phyloP scores from a whole-genome alignment of 2,888 invertebrate genomes.

The Pterostichus madidus region DNA sequence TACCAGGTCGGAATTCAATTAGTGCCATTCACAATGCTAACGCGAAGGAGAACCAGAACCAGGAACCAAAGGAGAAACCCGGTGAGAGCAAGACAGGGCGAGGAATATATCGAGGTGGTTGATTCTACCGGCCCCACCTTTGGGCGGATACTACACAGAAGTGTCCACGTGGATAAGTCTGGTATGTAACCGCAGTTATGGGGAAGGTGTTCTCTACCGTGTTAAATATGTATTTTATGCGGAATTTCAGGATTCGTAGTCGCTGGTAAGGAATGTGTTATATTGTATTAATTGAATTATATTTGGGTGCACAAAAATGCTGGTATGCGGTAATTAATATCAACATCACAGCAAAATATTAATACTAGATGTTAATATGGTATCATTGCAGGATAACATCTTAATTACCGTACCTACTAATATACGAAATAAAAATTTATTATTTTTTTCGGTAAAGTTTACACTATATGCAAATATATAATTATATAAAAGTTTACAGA shows the following conservation, averaged over 20 bases:
- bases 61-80: conserved; percentile 5
- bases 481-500: too few relatives aligned
- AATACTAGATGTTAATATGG: not conserved
- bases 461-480: too few relatives aligned
- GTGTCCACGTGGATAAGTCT: conserved; percentile 16
- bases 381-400: too few relatives aligned
- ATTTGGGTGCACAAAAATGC: not conserved
- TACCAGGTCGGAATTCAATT: conserved; percentile 74
- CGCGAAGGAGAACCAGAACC: conserved; percentile 13
- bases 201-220: not conserved
- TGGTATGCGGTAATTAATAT: conserved; percentile 27
- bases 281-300: conserved; percentile 33
- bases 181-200: conserved; percentile 42
- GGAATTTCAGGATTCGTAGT: conserved; percentile 14
- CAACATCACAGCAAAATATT: not conserved
- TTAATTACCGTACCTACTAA: too few relatives aligned
- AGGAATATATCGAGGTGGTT: conserved; percentile 3
- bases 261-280: conserved; percentile 6
- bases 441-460: too few relatives aligned
- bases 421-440: too few relatives aligned
- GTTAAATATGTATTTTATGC: conserved; percentile 38
- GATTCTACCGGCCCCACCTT: conserved; percentile 26
- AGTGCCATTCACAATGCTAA: conserved; percentile 70
- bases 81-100: not conserved
- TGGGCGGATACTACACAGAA: not conserved